These are phyloP conservation scores for Ceuthmochares aereus DNA, from an alignment of 2,113 vertebrate genomes.

Conservation along the genomic window DNA sequence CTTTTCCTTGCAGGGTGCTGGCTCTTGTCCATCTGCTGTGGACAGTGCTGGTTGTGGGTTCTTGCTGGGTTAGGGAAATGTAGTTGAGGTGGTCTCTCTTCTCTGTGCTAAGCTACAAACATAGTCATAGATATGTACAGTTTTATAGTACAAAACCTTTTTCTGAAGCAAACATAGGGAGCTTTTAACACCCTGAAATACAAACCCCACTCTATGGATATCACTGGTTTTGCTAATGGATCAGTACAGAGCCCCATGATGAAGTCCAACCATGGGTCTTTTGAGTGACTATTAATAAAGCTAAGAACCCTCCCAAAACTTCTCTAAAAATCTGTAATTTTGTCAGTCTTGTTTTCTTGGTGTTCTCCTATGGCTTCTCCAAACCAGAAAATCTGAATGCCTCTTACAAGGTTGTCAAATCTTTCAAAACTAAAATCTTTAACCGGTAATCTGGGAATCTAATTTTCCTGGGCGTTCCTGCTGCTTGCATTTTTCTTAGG, in stretches of 20 bases:
- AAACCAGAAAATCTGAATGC: background rate
- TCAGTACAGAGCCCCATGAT: fast-evolving
- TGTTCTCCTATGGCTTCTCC: fast-evolving
- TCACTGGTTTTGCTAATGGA: fast-evolving
- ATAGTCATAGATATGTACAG: fast-evolving
- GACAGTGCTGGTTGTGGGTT: fast-evolving
- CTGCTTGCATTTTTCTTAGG: background rate
- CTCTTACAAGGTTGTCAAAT: background rate
- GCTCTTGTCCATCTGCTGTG: background rate
- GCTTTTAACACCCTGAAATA: background rate
- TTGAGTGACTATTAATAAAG: background rate
- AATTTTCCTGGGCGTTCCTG: background rate
- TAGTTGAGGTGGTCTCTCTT: background rate
- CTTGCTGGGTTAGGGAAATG: background rate
- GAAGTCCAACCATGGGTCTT: fast-evolving
- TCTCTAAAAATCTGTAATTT: background rate
- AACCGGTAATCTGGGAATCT: background rate
- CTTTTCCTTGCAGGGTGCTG: background rate
- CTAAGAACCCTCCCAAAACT: fast-evolving
- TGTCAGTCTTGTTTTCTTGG: background rate
- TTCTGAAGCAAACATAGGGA: background rate
- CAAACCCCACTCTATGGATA: fast-evolving
- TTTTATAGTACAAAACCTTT: background rate
- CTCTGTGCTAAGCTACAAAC: background rate
- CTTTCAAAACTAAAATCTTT: background rate